Conservation (phyloP, 2,888 invertebrate species). For the Yponomeuta sedellus region DNA sequence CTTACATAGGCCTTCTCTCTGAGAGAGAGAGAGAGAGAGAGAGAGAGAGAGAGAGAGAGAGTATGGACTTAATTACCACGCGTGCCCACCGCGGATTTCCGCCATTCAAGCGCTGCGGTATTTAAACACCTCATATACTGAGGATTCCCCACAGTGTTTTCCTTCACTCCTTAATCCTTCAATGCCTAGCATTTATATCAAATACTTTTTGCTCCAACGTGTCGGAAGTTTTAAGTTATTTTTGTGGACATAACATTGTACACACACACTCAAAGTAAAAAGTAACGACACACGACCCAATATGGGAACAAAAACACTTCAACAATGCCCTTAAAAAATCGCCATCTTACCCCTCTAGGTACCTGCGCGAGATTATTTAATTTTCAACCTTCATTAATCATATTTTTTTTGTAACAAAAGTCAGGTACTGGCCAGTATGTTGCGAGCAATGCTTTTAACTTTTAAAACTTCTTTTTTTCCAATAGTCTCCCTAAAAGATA, state of each 20-base stretch:
- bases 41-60: too few species aligned
- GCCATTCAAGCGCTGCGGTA: too few species aligned
- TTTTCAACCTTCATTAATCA: slow-evolving; percentile 68
- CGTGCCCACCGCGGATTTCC: too few species aligned
- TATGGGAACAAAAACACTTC: slow-evolving; percentile 12
- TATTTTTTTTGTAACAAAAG: slow-evolving; percentile 54
- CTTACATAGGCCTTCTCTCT: too few species aligned
- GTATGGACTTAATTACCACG: too few species aligned
- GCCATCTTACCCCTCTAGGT: slow-evolving; percentile 35
- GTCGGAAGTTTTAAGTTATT: neutral
- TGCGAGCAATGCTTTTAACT: slow-evolving; percentile 55
- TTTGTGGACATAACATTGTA: slow-evolving; percentile 3
- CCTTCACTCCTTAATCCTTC: too few species aligned
- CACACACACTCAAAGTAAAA: neutral
- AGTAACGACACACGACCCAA: neutral
- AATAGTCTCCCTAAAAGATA: slow-evolving; percentile 7
- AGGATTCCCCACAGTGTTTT: too few species aligned
- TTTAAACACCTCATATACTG: too few species aligned
- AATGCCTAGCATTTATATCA: too few species aligned
- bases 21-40: too few species aligned
- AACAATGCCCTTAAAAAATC: slow-evolving; percentile 50
- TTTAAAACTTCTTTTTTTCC: slow-evolving; percentile 31
- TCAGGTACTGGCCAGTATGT: slow-evolving; percentile 40
- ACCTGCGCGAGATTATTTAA: slow-evolving; percentile 65
- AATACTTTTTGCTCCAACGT: neutral